Conservation (phyloP, 2,888 invertebrate species). For the Hypomecis atomaria region DNA sequence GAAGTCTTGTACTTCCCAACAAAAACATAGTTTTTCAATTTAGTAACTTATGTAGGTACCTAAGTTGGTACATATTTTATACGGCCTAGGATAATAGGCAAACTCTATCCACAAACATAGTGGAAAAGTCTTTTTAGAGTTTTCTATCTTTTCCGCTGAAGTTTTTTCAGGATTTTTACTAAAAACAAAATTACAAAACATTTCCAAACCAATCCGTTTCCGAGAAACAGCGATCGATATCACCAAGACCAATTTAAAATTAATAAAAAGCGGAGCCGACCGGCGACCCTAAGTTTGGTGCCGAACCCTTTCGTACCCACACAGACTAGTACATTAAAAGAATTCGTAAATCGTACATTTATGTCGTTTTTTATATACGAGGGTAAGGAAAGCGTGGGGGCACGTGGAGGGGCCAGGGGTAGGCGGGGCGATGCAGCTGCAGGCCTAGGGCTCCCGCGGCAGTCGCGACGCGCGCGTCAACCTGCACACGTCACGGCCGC, state of each 20-base stretch:
- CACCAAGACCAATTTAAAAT: constrained; percentile 58
- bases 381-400: constrained; percentile 75
- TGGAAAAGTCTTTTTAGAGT: too few relatives aligned
- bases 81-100: too few relatives aligned
- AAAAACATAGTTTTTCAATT: too few relatives aligned
- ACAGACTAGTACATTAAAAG: constrained; percentile 55
- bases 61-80: too few relatives aligned
- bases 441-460: constrained; percentile 69
- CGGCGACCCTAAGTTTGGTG: constrained; percentile 54
- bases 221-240: constrained; percentile 48
- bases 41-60: too few relatives aligned
- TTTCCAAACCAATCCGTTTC: neutral
- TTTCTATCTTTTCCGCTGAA: too few relatives aligned
- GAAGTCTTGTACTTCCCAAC: too few relatives aligned
- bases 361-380: constrained; percentile 73
- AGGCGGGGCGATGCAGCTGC: constrained; percentile 81
- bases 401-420: constrained; percentile 75
- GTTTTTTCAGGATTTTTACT: neutral
- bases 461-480: constrained; percentile 76
- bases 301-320: constrained; percentile 60
- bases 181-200: constrained; percentile 10
- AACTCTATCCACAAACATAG: too few relatives aligned
- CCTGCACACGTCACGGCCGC: constrained; percentile 66
- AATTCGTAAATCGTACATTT: constrained; percentile 51
- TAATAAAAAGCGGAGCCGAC: constrained; percentile 51